Evolutionary conservation across 2,113 vertebrate genomes (phyloP).

Genomic region (Fregetta grallaria): DNA sequence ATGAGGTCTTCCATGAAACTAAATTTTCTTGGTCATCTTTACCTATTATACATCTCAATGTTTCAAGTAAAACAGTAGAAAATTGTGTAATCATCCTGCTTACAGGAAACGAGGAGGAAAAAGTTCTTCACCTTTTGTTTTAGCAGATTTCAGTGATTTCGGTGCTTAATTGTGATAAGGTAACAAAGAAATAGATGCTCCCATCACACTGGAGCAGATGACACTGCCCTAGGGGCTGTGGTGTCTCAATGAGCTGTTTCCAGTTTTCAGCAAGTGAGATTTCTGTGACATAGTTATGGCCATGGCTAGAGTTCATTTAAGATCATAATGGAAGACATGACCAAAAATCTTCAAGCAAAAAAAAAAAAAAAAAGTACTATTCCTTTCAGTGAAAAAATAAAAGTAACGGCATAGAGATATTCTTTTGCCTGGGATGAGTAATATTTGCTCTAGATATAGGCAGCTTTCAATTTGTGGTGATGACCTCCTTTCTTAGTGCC

Average conservation of each 20-base stretch:
- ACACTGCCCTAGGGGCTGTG: not conserved
- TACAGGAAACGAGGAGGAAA: not conserved
- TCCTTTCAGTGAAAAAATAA: not conserved
- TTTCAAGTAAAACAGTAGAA: not conserved
- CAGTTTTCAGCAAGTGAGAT: not conserved
- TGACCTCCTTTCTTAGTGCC: not conserved
- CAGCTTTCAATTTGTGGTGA: not conserved
- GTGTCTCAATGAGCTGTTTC: not conserved
- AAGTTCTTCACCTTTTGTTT: not conserved
- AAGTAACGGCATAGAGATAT: not conserved
- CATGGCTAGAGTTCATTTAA: not conserved
- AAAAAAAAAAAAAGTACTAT: accelerated
- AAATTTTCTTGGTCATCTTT: not conserved
- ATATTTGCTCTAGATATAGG: not conserved
- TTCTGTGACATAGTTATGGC: not conserved
- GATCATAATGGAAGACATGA: not conserved
- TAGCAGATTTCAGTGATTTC: not conserved
- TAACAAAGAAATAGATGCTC: not conserved
- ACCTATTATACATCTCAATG: not conserved
- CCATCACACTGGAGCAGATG: not conserved
- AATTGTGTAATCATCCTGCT: not conserved
- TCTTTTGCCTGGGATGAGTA: not conserved
- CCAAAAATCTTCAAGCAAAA: not conserved
- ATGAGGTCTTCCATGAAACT: not conserved
- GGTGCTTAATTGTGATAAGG: not conserved